phyloP scores from a whole-genome alignment of 1,140 invertebrate genomes.

The Caenorhabditis latens region DNA sequence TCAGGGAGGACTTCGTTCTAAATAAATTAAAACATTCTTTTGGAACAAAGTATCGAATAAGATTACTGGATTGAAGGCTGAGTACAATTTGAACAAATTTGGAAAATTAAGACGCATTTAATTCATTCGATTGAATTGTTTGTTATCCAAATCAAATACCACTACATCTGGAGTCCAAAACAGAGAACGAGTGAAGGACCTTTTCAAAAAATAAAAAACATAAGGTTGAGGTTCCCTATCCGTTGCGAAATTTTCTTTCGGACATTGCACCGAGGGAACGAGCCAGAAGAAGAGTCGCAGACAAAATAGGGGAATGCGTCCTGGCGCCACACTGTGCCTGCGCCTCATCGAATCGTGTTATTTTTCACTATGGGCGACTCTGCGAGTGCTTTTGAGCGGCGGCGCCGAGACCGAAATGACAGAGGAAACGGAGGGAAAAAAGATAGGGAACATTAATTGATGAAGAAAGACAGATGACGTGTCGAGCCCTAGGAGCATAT shows the following conservation, averaged over 20 bases:
- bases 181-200: too few species aligned
- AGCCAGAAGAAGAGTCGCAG: background rate
- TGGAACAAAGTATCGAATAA: too few species aligned
- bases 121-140: too few species aligned
- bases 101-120: background rate
- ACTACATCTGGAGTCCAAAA: background rate
- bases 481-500: background rate
- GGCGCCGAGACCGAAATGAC: constrained; percentile 38
- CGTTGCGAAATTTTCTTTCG: constrained; percentile 40
- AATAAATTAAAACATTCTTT: too few species aligned
- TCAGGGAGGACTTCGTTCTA: too few species aligned
- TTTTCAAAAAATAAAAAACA: background rate
- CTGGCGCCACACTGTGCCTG: constrained; percentile 14
- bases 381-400: constrained; percentile 47
- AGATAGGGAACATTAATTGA: constrained; percentile 51
- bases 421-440: constrained; percentile 39
- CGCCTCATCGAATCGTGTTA: background rate
- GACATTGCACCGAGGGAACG: background rate
- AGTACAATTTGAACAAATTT: background rate
- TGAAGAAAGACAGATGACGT: constrained; percentile 28
- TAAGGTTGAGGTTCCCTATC: background rate
- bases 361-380: background rate
- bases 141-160: too few species aligned
- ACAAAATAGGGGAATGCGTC: background rate
- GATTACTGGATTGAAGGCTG: too few species aligned